Percentiles rank a stretch among this genome's conserved stretches.
Evolutionary conservation across 2,797 vertebrate species (phyloP).

Genomic region (Cynopterus sphinx): DNA sequence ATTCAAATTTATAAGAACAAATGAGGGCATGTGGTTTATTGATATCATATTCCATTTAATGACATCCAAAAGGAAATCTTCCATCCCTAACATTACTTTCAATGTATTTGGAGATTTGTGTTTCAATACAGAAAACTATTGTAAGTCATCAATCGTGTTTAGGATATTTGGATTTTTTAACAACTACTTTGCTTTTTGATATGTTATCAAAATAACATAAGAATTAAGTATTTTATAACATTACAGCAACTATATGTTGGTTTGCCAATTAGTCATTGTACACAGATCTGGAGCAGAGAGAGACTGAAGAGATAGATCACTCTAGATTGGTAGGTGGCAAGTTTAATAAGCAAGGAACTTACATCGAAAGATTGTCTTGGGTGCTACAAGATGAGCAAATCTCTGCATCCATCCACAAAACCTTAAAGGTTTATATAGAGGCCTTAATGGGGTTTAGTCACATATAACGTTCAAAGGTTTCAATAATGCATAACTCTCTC

Average conservation of each 20-base stretch:
- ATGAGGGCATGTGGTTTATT: constrained; percentile 46
- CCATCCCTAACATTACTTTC: neutral
- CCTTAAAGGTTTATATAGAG: neutral
- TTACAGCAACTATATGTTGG: neutral
- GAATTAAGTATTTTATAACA: constrained; percentile 10
- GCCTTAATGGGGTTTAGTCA: neutral
- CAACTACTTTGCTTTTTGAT: neutral
- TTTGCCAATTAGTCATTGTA: neutral
- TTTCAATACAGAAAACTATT: neutral
- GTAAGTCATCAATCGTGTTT: neutral
- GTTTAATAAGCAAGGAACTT: neutral
- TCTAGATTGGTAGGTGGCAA: neutral
- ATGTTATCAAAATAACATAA: neutral
- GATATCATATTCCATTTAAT: neutral
- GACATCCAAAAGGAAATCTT: neutral
- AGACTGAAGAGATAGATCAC: neutral
- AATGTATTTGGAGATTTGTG: neutral
- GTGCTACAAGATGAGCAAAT: neutral
- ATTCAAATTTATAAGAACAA: constrained; percentile 55
- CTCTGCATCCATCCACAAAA: neutral
- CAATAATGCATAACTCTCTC: neutral
- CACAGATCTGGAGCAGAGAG: neutral
- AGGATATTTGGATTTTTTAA: neutral
- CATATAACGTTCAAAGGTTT: neutral
- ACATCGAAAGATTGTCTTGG: neutral